Percentiles rank a stretch among this genome's conserved stretches.
phyloP scores from a whole-genome alignment of 2,888 invertebrate genomes.

The Brachyptera risi region DNA sequence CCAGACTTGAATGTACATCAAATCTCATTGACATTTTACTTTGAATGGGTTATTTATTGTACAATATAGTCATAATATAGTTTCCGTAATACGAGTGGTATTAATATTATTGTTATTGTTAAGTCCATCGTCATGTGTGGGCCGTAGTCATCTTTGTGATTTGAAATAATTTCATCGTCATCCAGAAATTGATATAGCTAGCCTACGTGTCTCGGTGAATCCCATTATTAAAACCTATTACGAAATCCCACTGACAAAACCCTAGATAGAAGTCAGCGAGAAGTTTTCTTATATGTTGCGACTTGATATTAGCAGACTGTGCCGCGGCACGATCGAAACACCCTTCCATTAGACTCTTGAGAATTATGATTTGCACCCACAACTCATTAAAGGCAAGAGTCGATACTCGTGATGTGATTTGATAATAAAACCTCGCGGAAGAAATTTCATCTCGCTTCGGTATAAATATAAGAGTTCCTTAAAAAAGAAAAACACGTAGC shows the following conservation, averaged over 20 bases:
- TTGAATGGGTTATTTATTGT: no score
- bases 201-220: neutral
- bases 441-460: neutral
- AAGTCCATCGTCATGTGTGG: no score
- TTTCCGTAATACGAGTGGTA: no score
- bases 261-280: neutral
- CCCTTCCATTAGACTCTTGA: neutral
- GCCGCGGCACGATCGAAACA: neutral
- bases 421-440: neutral
- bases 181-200: neutral
- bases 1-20: no score
- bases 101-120: no score
- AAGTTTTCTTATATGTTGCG: neutral
- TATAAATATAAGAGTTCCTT: no score
- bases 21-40: no score
- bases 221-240: constrained; percentile 6
- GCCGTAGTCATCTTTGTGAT: no score
- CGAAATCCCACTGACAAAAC: neutral
- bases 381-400: neutral
- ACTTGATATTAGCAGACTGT: neutral
- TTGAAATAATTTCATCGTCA: no score
- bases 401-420: neutral
- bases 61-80: no score
- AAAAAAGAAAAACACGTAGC: neutral
- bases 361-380: neutral